Conservation (phyloP, 2,797 vertebrate species). For the Pelochelys cantorii region DNA sequence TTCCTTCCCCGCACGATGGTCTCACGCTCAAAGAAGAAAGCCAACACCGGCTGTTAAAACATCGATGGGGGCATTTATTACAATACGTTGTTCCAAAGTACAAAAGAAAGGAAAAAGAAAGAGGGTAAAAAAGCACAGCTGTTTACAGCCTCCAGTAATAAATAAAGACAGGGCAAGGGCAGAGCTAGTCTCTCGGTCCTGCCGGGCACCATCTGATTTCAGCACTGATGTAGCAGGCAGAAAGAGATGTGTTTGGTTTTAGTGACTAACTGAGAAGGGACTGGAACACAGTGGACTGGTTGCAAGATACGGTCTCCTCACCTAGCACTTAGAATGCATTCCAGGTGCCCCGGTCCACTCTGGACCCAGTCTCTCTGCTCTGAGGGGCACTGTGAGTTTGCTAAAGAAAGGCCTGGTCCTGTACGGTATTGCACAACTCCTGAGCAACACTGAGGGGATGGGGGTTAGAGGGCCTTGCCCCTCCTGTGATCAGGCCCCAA, state of each 20-base stretch:
- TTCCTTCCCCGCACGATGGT: background rate
- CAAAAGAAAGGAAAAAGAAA: slow-evolving; percentile 81
- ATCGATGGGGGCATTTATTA: slow-evolving; percentile 83
- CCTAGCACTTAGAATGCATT: slow-evolving; percentile 8
- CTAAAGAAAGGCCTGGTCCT: slow-evolving; percentile 51
- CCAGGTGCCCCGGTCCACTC: background rate
- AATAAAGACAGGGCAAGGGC: slow-evolving; percentile 71
- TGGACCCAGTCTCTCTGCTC: slow-evolving; percentile 24
- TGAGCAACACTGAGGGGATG: background rate
- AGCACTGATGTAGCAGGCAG: slow-evolving; percentile 23
- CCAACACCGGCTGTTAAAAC: slow-evolving; percentile 79
- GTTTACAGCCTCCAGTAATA: slow-evolving; percentile 73
- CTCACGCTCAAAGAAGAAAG: slow-evolving; percentile 61
- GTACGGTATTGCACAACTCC: background rate
- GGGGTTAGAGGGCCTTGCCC: background rate
- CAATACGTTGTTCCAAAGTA: slow-evolving; percentile 84
- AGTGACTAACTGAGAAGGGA: background rate
- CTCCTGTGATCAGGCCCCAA: background rate
- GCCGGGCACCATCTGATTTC: background rate
- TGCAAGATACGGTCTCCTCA: slow-evolving; percentile 45
- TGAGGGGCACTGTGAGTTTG: slow-evolving; percentile 48
- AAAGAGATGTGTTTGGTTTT: slow-evolving; percentile 9
- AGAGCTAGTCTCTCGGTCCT: slow-evolving; percentile 41
- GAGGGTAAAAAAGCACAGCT: slow-evolving; percentile 75
- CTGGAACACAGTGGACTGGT: slow-evolving; percentile 4